A percentile compares a stretch with the other conserved stretches of the same genome.
Conservation (phyloP, 2,888 invertebrate genomes). For the Eudemis profundana region DNA sequence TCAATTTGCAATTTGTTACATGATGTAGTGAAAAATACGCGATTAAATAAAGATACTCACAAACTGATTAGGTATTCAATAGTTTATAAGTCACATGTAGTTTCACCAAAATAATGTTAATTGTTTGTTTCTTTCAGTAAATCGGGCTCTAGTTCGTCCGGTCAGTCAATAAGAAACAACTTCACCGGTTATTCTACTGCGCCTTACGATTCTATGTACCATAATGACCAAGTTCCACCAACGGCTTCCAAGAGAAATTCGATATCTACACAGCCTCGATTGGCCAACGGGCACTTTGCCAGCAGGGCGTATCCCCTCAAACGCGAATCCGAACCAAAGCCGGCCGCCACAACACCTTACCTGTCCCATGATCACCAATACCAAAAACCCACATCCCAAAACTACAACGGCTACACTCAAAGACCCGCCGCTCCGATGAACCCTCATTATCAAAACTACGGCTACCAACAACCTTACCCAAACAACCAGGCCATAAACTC, state of each 20-base stretch:
- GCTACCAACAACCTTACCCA: constrained; percentile 72
- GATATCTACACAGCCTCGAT: constrained; percentile 67
- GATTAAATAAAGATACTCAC: too few species aligned
- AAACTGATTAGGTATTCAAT: too few species aligned
- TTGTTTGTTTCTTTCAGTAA: constrained; percentile 78
- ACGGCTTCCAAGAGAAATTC: constrained; percentile 75
- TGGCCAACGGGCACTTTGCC: constrained; percentile 75
- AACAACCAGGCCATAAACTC: constrained; percentile 70
- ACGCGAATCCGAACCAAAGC: constrained; percentile 62
- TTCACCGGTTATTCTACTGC: constrained; percentile 76
- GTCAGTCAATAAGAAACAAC: constrained; percentile 79
- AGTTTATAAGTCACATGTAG: too few species aligned
- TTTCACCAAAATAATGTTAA: too few species aligned
- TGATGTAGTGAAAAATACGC: too few species aligned
- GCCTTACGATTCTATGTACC: constrained; percentile 79
- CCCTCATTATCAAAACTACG: constrained; percentile 73
- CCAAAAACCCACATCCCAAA: constrained; percentile 69
- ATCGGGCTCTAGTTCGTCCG: constrained; percentile 81
- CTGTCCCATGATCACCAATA: constrained; percentile 80
- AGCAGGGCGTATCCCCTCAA: constrained; percentile 64
- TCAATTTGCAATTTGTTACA: too few species aligned
- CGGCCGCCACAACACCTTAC: constrained; percentile 67
- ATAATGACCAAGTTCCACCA: constrained; percentile 70
- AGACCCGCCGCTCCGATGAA: constrained; percentile 60
- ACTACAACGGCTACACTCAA: constrained; percentile 76